Evolutionary conservation across 2,888 invertebrate species (phyloP), one percentile per base, ranked within the genome.

Genomic region (Yponomeuta malinellus): DNA sequence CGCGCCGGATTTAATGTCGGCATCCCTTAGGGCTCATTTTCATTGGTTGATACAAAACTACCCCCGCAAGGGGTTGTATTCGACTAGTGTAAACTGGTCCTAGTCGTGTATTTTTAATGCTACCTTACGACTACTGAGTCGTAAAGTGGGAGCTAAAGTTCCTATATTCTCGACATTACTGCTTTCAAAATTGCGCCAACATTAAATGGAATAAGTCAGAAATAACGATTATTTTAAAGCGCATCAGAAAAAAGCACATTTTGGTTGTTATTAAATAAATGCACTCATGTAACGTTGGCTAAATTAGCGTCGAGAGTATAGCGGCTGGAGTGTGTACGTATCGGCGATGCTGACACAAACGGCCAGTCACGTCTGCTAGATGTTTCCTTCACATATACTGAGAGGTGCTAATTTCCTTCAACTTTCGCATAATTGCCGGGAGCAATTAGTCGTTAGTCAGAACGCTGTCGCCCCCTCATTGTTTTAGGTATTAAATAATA

Each of bases 401-500:
- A 59, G 52, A 59, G 52, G 52, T 59, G 52, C 68, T 43, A 37
- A 37, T 8, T 15, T 68, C 15, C 15, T 43, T 23, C 43, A 43
- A 68, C 68, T 68, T 15, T 37, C 68, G n/a, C n/a, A 67, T n/a
- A 12, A 8, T 31, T 33, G 33, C 31, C n/a, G 23, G 2, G 15
- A 43, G 67, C 67, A 37, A 43, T 67, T 23, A 67, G 31, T 65
- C 8, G 31, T 64, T 33, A 63, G 48, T 10, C 12, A 12, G 52
- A 59, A 59, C 52, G 52, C 63, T 67, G 68, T 78, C 84, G 83
- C 82, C 84, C 76, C 76, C 79, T 73, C 84, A 81, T 78, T 74
- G 80, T 76, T 74, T 88, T 86, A 83, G 77, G 76, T 84, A 83
- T 77, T 68, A 74, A 78, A 79, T 81, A 78, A 81, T 59, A 59